Evolutionary conservation across 2,888 invertebrate species (phyloP).

Genomic region (Saturnia japonica): DNA sequence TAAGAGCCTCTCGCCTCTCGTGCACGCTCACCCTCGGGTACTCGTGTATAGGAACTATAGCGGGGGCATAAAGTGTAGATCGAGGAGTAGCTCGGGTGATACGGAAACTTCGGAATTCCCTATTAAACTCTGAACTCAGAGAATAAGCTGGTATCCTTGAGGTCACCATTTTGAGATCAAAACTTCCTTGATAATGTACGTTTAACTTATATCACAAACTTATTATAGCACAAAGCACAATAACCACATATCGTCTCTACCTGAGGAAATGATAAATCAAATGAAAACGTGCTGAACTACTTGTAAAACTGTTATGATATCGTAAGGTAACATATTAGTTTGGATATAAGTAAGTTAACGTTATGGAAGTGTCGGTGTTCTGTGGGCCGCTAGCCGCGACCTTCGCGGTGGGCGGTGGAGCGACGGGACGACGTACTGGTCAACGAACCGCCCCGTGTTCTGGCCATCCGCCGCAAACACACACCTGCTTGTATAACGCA

Average conservation of each 20-base stretch:
- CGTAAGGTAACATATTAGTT: conserved; percentile 22
- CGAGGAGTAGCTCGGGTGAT: conserved; percentile 78
- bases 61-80: conserved; percentile 76
- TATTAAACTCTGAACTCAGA: conserved; percentile 84
- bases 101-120: conserved; percentile 82
- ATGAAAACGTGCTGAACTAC: conserved; percentile 58
- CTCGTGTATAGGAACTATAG: conserved; percentile 83
- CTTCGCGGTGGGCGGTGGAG: conserved; percentile 76
- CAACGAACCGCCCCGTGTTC: conserved; percentile 77
- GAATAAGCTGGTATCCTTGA: conserved; percentile 84
- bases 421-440: conserved; percentile 78
- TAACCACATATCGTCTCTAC: conserved; percentile 79
- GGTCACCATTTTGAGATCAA: conserved; percentile 84
- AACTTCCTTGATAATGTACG: conserved; percentile 64
- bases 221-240: conserved; percentile 72
- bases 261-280: conserved; percentile 46
- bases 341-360: conserved; percentile 30
- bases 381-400: conserved; percentile 76
- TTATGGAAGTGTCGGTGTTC: conserved; percentile 50
- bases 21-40: conserved; percentile 83
- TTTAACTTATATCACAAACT: conserved; percentile 62
- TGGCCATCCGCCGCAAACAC: conserved; percentile 45
- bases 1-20: conserved; percentile 76
- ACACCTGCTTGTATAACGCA: conserved; percentile 72
- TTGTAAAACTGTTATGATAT: conserved; percentile 22